A percentile compares a stretch with the other conserved stretches of the same genome.
phyloP scores from a whole-genome alignment of 2,113 vertebrate genomes.

The Turdus rufiventris region DNA sequence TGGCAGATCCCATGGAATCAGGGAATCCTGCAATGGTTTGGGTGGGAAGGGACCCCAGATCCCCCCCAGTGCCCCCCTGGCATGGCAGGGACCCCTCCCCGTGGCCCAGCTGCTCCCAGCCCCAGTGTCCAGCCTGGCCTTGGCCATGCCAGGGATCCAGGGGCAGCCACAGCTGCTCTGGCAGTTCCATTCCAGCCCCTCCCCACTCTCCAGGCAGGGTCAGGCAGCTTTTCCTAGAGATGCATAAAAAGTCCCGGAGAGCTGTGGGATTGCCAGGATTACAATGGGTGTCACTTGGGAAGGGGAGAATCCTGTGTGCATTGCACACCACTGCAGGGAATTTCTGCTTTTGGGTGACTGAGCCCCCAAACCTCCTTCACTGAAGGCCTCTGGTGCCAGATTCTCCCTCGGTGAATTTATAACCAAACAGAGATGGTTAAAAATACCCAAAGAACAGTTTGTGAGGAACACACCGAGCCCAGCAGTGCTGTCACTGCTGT shows the following conservation, averaged over 20 bases:
- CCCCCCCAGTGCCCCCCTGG: background rate
- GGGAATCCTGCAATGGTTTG: background rate
- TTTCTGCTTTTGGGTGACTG: background rate
- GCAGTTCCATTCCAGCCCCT: fast-evolving
- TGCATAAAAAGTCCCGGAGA: background rate
- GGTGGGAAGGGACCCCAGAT: background rate
- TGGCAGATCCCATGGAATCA: too few species aligned
- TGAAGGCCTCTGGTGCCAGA: background rate
- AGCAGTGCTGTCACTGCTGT: background rate
- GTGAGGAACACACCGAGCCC: background rate
- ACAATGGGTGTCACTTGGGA: background rate
- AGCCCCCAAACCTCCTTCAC: background rate
- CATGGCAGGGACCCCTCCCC: background rate
- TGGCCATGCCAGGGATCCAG: too few species aligned
- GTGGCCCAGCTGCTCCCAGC: background rate
- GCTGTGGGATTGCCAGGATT: background rate
- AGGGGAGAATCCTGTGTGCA: background rate
- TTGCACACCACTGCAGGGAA: background rate
- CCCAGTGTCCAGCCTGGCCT: background rate
- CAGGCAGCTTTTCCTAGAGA: background rate
- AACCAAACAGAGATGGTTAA: background rate
- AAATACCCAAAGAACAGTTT: conserved; percentile 30
- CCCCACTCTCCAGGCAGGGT: background rate
- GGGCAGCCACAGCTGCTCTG: background rate
- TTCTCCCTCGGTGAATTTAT: background rate